Conservation (phyloP, 64 coral and sea anemone genomes). For the Dendrophyllia cribrosa region DNA sequence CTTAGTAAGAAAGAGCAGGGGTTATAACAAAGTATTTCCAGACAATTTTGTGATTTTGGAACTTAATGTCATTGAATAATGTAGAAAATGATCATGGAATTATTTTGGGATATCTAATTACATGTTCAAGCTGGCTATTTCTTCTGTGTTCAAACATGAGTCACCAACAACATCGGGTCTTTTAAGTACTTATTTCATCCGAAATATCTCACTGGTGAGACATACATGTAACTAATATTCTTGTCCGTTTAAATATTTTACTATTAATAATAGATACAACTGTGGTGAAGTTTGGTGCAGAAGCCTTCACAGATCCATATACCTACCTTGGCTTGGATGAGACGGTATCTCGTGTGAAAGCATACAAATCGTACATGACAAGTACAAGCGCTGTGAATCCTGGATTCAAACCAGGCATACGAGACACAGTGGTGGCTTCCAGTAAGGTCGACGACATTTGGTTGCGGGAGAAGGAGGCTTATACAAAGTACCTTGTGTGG, state of each 20-base stretch:
- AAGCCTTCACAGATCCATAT: conserved; percentile 53
- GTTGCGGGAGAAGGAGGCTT: conserved; percentile 28
- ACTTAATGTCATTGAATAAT: too few relatives aligned
- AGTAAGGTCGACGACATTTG: conserved; percentile 52
- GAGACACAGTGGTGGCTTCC: conserved; percentile 44
- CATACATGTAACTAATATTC: background rate
- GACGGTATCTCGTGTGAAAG: background rate
- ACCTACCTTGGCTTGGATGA: conserved; percentile 53
- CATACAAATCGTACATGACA: conserved; percentile 17
- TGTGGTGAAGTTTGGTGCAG: conserved; percentile 57
- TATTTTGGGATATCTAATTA: too few relatives aligned
- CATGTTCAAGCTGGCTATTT: too few relatives aligned
- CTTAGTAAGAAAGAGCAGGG: too few relatives aligned
- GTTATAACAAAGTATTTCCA: too few relatives aligned
- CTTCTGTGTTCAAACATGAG: too few relatives aligned
- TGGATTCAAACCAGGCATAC: conserved; percentile 53
- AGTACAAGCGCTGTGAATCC: background rate
- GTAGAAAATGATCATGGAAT: too few relatives aligned
- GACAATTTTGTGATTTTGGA: too few relatives aligned
- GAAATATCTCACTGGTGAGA: background rate
- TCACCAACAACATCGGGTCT: too few relatives aligned
- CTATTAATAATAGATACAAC: conserved; percentile 48
- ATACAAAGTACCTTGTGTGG: conserved; percentile 58
- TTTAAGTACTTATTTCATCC: too few relatives aligned
- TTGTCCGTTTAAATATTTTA: background rate